phyloP scores from a whole-genome alignment of 23 tunicate species.

The Oikopleura albicans region DNA sequence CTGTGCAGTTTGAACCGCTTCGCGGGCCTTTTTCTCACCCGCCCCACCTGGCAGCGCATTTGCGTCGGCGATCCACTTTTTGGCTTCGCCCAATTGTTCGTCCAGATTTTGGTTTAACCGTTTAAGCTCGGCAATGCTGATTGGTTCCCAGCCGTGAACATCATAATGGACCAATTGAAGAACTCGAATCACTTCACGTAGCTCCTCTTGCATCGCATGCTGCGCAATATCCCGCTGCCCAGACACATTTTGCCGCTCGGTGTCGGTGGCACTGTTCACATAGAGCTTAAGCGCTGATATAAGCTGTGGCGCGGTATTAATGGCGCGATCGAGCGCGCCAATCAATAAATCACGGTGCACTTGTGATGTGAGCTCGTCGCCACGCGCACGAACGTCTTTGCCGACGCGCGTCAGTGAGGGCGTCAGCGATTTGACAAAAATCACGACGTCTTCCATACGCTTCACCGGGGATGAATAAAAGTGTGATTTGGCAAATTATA shows the following conservation, averaged over 20 bases:
- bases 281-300: not conserved
- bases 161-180: constrained; percentile 25
- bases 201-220: not conserved
- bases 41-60: constrained; percentile 45
- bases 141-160: constrained; percentile 30
- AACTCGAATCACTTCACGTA: not conserved
- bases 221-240: constrained; percentile 8
- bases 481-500: too few relatives aligned
- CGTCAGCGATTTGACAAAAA: constrained; percentile 65
- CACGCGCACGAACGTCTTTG: not conserved
- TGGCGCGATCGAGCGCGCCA: not conserved
- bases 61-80: constrained; percentile 44
- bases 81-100: constrained; percentile 31
- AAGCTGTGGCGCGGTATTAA: not conserved
- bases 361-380: not conserved
- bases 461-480: too few relatives aligned
- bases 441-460: constrained; percentile 83
- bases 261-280: not conserved
- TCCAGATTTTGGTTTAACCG: constrained; percentile 40
- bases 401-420: constrained; percentile 24
- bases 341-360: not conserved
- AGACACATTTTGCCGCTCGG: not conserved
- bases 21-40: not conserved
- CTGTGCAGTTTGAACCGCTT: not conserved
- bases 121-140: constrained; percentile 29